Base-by-base conservation (phyloP, 2,888 invertebrate species). In the Rutpela maculata region DNA sequence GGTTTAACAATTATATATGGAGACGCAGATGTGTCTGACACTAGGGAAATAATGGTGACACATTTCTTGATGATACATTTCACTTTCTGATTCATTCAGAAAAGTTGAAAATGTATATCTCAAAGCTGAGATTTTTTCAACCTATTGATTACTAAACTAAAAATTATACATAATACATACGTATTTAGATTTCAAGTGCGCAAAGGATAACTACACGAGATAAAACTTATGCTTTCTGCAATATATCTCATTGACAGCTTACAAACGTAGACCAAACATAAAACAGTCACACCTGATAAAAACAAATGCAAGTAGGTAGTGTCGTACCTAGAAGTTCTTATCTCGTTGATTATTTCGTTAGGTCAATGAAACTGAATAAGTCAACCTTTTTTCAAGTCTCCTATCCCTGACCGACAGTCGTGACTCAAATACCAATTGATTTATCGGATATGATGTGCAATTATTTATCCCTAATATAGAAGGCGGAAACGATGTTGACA, bases 401-500 rank as follows among this genome's bases (percentile, higher is more conserved):
- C 35, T 43, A n/a, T 65, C 65, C 43, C 65, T 62, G 26, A 19
- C 65, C 43, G 43, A 38, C 65, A 65, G 19, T 65, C 65, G 65
- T 63, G 73, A 73, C 56, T 19, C 38, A 65, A 56, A 73, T 65
- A 9, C 31, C 55, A 65, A 65, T 73, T 73, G 65, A 73, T 73
- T 65, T 73, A 73, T 63, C 12, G 73, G 43, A 55, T 56, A 50
- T 43, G 22, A 62, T 62, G 17, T 18, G 56, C 68, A 63, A 63
- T 69, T 69, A 74, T 70, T 70, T 69, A 63, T 66, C 60, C 77
- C 77, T 74, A 74, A 77, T 77, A 66, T 66, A 77, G 77, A 77
- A 74, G 71, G 70, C 77, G 77, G 77, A 77, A 77, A 74, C 35
- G 65, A 67, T 69, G 59, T 70, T 77, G 74, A 71, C 70, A 71